Evolutionary conservation across 2,888 invertebrate genomes (phyloP).

Genomic region (Troides helena): DNA sequence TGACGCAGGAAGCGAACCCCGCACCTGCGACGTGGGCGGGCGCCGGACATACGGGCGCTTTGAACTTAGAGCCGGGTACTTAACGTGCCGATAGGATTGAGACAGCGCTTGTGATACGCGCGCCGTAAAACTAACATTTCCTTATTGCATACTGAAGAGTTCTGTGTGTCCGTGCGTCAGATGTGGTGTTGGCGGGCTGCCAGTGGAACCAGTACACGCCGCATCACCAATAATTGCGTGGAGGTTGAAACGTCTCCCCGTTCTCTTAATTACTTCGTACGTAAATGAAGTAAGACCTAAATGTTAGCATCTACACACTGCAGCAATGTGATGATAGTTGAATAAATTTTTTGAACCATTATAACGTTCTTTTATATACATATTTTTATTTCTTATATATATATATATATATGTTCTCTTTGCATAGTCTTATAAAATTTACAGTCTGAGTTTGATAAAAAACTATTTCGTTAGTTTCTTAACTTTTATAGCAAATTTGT

Average conservation of each 20-base stretch:
- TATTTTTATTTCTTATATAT: too few species aligned
- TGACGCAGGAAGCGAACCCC: slow-evolving; percentile 17
- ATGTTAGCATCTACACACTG: too few species aligned
- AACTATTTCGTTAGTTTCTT: too few species aligned
- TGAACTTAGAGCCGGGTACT: slow-evolving; percentile 12
- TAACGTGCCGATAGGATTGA: slow-evolving; percentile 6
- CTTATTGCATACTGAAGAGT: slow-evolving; percentile 15
- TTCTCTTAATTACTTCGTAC: neutral
- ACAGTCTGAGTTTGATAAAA: too few species aligned
- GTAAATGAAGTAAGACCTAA: too few species aligned
- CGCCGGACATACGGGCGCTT: slow-evolving; percentile 12
- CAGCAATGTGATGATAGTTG: too few species aligned
- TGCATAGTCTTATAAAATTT: too few species aligned
- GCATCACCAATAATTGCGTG: neutral
- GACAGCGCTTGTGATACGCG: neutral
- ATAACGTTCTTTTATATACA: too few species aligned
- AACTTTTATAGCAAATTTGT: too few species aligned
- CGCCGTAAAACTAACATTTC: slow-evolving; percentile 21
- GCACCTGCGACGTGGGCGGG: slow-evolving; percentile 24
- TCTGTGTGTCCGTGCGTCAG: slow-evolving; percentile 1
- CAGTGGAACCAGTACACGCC: slow-evolving; percentile 4
- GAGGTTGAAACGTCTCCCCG: neutral
- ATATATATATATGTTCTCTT: too few species aligned
- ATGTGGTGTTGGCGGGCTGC: slow-evolving; percentile 3
- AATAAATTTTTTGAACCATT: too few species aligned